A percentile compares a stretch with the other conserved stretches of the same genome.
phyloP scores from a whole-genome alignment of 2,113 vertebrate species.

The Anser cygnoides region DNA sequence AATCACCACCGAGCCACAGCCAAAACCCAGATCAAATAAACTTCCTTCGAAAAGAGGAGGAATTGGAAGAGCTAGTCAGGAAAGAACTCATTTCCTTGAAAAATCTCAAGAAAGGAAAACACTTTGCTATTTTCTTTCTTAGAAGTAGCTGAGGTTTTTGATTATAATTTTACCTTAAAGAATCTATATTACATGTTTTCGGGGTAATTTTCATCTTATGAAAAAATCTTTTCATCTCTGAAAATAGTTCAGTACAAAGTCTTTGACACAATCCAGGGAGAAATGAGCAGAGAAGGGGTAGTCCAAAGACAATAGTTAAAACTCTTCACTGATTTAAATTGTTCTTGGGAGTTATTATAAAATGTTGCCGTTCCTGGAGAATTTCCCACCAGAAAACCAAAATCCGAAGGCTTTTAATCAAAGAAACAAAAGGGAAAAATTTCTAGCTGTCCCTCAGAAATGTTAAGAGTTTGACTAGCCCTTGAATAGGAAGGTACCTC shows the following conservation, averaged over 20 bases:
- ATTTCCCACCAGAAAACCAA: neutral
- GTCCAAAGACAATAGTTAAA: neutral
- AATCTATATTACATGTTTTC: neutral
- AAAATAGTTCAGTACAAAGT: neutral
- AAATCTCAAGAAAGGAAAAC: slow-evolving; percentile 51
- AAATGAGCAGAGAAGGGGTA: neutral
- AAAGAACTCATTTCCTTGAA: slow-evolving; percentile 39
- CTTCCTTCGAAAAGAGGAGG: slow-evolving; percentile 1
- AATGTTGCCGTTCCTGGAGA: neutral
- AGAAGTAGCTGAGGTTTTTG: neutral
- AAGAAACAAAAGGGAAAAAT: neutral
- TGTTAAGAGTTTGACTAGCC: neutral
- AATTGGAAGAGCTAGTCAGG: slow-evolving; percentile 30
- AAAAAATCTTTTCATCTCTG: neutral
- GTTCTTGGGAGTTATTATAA: neutral
- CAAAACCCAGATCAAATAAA: slow-evolving; percentile 47
- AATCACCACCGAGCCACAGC: neutral
- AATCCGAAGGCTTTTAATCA: neutral
- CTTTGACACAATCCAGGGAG: neutral
- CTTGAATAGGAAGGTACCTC: neutral
- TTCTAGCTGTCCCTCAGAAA: neutral
- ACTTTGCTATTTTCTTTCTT: neutral
- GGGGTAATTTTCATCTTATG: neutral
- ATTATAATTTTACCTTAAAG: neutral
- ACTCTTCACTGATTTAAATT: neutral